Evolutionary conservation across 1,140 invertebrate genomes (phyloP), one percentile per base, ranked within the genome.

Genomic region (Charaxes varanes): DNA sequence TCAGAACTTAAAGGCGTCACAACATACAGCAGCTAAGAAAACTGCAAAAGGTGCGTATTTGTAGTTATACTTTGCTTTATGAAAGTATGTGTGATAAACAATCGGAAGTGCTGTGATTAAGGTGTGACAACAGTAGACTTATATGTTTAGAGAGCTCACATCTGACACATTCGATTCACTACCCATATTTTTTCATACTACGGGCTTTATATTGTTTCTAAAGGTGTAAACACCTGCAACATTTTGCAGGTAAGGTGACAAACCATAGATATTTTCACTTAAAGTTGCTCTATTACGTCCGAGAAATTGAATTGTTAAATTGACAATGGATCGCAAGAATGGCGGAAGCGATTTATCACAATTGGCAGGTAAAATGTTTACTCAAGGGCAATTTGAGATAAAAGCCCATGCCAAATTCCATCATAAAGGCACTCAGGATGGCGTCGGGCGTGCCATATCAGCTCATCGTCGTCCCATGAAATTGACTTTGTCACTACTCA

Each of bases 401-500:
- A 78, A 76, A 76, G 65, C 63, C 59, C 68, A 61, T 66, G 67
- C 58, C 70, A 68, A 78, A 80, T 78, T 70, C 59, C 62, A 61
- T 76, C 58, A 63, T 59, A 64, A 66, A 60, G 62, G 41, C 42
- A 49, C 35, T 45, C 52, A 22, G 41, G 40, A 24, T 26, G 41
- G 42, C 43, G 46, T 49, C 53, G 40, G 54, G 32, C 44, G 44
- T 41, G 44, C 32, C 36, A 10, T 47, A 47, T 47, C 44, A 30
- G 23, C 61, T 40, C 64, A 67, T 68, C 52, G 50, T 36, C 60
- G 45, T 47, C 48, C 68, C 70, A 53, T 69, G 57, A 81, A 76
- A 81, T 81, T 68, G 73, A 78, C 70, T 76, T 69, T 81, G 77
- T 81, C 73, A 78, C 71, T 63, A 60, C 37, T 59, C 63, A 74